Percentiles rank a stretch among this genome's conserved stretches.
Evolutionary conservation across 2,888 invertebrate species (phyloP).

Genomic region (Drosophila nigricruria): DNA sequence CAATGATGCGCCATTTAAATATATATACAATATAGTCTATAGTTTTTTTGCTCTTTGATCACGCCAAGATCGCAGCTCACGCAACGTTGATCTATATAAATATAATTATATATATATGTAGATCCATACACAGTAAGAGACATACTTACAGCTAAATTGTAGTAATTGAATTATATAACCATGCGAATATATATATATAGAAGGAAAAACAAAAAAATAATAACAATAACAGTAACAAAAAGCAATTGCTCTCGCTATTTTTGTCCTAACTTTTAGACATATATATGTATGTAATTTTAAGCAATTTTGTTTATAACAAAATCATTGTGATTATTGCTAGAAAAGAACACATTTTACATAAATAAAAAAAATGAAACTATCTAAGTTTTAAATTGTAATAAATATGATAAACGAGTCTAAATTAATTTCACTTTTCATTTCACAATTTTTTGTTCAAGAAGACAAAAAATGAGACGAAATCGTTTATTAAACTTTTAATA

Average conservation of each 20-base stretch:
- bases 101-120: constrained; percentile 2
- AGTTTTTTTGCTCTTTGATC: constrained; percentile 52
- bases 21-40: constrained; percentile 69
- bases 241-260: constrained; percentile 73
- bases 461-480: too few relatives aligned
- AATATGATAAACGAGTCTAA: constrained; percentile 47
- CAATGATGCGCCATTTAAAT: constrained; percentile 77
- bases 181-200: constrained; percentile 19
- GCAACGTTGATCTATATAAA: constrained; percentile 62
- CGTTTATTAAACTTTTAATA: too few relatives aligned
- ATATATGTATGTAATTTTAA: constrained; percentile 77
- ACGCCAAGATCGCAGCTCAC: constrained; percentile 52
- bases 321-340: constrained; percentile 84
- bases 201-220: not conserved
- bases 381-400: constrained; percentile 76
- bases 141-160: constrained; percentile 40
- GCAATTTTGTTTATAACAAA: constrained; percentile 83
- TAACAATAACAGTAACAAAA: constrained; percentile 3
- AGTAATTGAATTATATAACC: constrained; percentile 59
- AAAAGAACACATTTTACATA: constrained; percentile 80
- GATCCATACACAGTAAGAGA: constrained; percentile 9
- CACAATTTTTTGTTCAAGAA: too few relatives aligned
- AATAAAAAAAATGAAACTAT: constrained; percentile 62
- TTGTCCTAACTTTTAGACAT: constrained; percentile 75
- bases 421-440: constrained; percentile 7